Evolutionary conservation across 2,888 invertebrate genomes (phyloP).

Genomic region (Andrena hattorfiana): DNA sequence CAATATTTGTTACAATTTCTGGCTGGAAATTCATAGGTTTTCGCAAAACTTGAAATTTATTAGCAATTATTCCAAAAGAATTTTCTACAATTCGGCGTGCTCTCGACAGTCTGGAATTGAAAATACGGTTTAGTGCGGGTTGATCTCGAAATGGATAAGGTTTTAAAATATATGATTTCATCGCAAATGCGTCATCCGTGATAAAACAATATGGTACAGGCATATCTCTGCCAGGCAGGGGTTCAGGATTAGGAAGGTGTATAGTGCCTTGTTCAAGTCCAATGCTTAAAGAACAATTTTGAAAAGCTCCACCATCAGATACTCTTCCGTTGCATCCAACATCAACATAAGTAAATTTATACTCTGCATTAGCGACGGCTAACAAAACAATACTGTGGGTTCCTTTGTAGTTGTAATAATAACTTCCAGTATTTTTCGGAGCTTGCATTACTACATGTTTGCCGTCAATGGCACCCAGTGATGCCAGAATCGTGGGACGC

Average conservation of each 20-base stretch:
- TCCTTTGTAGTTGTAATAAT: too few relatives aligned
- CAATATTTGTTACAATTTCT: too few relatives aligned
- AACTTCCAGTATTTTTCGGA: too few relatives aligned
- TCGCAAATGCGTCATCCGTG: too few relatives aligned
- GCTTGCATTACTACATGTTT: too few relatives aligned
- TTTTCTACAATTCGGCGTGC: constrained; percentile 3
- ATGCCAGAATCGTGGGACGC: too few relatives aligned
- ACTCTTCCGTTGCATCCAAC: background rate
- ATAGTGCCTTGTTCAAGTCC: background rate
- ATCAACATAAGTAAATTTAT: background rate
- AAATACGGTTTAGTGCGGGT: background rate
- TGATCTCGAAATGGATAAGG: background rate
- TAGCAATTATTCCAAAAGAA: constrained; percentile 10
- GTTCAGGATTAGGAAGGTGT: background rate
- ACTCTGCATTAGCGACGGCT: background rate
- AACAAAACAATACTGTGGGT: background rate
- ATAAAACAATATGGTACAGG: background rate
- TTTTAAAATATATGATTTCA: constrained; percentile 4
- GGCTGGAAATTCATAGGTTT: too few relatives aligned
- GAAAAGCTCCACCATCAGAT: background rate
- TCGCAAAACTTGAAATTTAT: constrained; percentile 2
- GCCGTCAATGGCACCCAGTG: too few relatives aligned
- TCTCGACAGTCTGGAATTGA: background rate
- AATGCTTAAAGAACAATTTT: background rate
- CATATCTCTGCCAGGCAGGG: background rate